phyloP scores from a whole-genome alignment of 2,888 invertebrate genomes.

The Scaptomyza cyrtandrae region DNA sequence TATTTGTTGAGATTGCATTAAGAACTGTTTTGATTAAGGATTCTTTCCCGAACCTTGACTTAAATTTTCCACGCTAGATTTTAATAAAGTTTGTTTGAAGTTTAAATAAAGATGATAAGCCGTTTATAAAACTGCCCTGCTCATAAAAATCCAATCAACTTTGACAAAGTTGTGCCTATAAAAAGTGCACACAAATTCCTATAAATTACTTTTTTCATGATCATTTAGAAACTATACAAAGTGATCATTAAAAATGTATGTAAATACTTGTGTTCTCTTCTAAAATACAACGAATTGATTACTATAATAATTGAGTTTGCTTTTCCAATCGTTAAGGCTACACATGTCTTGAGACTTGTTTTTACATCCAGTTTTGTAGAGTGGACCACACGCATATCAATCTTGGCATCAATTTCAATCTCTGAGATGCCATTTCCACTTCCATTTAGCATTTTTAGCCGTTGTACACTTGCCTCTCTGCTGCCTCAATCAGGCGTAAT shows the following conservation, averaged over 20 bases:
- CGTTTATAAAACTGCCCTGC: too few species aligned
- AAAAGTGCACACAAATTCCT: too few species aligned
- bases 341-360: constrained; percentile 1
- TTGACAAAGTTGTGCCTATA: too few species aligned
- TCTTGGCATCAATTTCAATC: constrained; percentile 56
- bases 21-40: background rate
- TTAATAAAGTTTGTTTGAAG: too few species aligned
- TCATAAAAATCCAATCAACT: too few species aligned
- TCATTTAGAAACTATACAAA: too few species aligned
- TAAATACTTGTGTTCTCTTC: background rate
- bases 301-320: background rate
- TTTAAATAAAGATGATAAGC: too few species aligned
- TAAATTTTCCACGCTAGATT: too few species aligned
- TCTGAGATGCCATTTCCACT: constrained; percentile 49
- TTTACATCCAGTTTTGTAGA: background rate
- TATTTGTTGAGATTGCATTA: background rate
- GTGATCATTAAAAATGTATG: background rate
- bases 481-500: constrained; percentile 44
- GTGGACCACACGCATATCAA: constrained; percentile 56
- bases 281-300: background rate
- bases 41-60: too few species aligned
- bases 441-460: constrained; percentile 53
- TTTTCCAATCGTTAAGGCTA: background rate
- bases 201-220: too few species aligned
- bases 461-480: background rate